Base-by-base conservation (phyloP, 2,888 invertebrate genomes). In the Scelioninae gen. 1 region DNA sequence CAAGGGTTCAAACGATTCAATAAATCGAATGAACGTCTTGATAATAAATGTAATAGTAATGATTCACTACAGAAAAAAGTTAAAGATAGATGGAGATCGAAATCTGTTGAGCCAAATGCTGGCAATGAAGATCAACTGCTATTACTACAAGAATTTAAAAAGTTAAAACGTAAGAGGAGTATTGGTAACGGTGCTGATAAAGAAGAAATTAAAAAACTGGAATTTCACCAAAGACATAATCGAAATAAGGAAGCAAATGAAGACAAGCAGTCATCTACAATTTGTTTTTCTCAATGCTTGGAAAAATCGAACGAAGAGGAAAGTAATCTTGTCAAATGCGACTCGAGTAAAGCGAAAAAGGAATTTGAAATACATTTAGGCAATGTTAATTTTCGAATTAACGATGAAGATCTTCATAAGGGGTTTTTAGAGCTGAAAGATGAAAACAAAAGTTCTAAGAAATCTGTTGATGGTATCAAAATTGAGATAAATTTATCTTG, bases 401-500 rank as follows among this genome's bases (percentile, higher is more conserved):
- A 89, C 9, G 89, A 90, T 16, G 79, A 84, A 8, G 85, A 88
- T 13, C 49, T 80, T 6, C 81, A 82, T 0, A 85, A 86, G 23
- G 79, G 85, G 5, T 38, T 83, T 11, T 69, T 83, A n/a, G 15
- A 45, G 7, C 62, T 82, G 3, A 83, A 80, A n/a, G 84, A 86
- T 2, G 85, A 87, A 5, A 66, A 68, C 10, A 76, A 80, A 47
- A 84, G 75, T 8, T 47, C 16, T 0, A 86, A 84, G 29, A 87
- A 89, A 11, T 62, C 84, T 0, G 63, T 88, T 5, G 91, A 91
- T 11, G 89, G 88, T 0, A 90, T 92, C 13, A 91, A 91, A 74
- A 92, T 92, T 4, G 91, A 92, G 56, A 92, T 92, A 23, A 92
- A 92, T 38, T 87, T 92, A 3, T 92, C 91, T 6, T 87, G 90